phyloP scores from a whole-genome alignment of 2,113 vertebrate species.

The Poeciliopsis prolifica region DNA sequence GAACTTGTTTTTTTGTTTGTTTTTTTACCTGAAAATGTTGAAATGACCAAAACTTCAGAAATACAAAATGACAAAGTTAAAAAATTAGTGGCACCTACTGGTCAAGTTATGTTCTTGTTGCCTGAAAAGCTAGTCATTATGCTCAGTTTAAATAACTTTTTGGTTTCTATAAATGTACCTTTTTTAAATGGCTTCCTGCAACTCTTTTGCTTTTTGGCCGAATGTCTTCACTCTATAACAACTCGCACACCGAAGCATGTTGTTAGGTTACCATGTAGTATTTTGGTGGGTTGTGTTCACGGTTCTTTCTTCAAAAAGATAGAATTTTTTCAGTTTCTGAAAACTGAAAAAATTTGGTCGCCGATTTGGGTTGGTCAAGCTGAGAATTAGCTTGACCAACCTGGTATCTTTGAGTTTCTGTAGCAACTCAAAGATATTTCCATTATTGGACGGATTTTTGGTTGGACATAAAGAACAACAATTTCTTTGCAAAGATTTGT shows the following conservation, averaged over 20 bases:
- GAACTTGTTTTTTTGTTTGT: no score
- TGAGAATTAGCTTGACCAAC: background rate
- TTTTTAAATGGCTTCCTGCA: background rate
- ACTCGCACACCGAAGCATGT: background rate
- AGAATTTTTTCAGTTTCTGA: no score
- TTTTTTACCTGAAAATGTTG: no score
- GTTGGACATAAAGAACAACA: background rate
- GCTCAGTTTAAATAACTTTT: no score
- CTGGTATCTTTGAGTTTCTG: background rate
- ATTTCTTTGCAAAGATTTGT: slow-evolving; percentile 15
- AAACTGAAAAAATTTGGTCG: no score
- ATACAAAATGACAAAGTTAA: no score
- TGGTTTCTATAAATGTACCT: no score
- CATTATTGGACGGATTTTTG: background rate
- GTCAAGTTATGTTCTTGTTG: no score
- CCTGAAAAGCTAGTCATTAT: no score
- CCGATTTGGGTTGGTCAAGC: background rate
- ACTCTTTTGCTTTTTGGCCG: background rate
- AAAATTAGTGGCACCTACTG: no score
- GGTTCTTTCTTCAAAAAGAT: no score
- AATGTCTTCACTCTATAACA: background rate
- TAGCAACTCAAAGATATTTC: background rate
- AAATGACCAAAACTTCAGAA: no score
- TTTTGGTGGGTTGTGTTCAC: background rate
- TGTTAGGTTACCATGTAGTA: background rate